Base-by-base conservation (phyloP, 2,888 invertebrate genomes). In the Aphidius colemani region DNA sequence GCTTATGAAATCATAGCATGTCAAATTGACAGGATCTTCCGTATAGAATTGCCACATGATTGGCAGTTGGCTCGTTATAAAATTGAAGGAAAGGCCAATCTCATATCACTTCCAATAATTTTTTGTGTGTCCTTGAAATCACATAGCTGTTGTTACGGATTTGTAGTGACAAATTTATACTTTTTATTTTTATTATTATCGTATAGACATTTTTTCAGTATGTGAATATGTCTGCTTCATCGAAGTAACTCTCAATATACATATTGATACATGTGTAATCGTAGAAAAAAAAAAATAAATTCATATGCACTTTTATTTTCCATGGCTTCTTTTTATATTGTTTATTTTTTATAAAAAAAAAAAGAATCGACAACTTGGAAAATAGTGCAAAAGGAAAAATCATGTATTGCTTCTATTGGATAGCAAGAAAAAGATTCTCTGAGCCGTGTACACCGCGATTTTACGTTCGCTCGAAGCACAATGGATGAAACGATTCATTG, bases 401-500 rank as follows among this genome's bases (percentile, higher is more conserved):
- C 51, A 56, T 45, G 63, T 13, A 40, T 57, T n/a, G 40, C 18
- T 64, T 30, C 46, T 63, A 63, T 57, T 60, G 65, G 53, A 63
- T 60, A 56, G 44, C 48, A 56, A 65, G 64, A 53, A 55, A 66
- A 63, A 59, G 61, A 64, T 63, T 61, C 59, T 50, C 57, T 66
- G 66, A 66, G 50, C 59, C 56, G 63, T 63, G 59, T 53, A 64
- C 55, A 57, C 56, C 63, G 62, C 64, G 65, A 69, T 67, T 67
- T 66, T 63, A 66, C 64, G 66, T 69, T 61, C 61, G 18, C 57
- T 61, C 57, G 59, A 53, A 64, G 59, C 55, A 67, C 66, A 69
- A 69, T 69, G 49, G 61, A n/a, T 5, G 11, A 45, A 61, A n/a
- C 69, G 63, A 69, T 67, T 69, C 61, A 64, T 65, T 66, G 67